Conservation (phyloP, 2,113 vertebrate species). For the Zapus hudsonius region DNA sequence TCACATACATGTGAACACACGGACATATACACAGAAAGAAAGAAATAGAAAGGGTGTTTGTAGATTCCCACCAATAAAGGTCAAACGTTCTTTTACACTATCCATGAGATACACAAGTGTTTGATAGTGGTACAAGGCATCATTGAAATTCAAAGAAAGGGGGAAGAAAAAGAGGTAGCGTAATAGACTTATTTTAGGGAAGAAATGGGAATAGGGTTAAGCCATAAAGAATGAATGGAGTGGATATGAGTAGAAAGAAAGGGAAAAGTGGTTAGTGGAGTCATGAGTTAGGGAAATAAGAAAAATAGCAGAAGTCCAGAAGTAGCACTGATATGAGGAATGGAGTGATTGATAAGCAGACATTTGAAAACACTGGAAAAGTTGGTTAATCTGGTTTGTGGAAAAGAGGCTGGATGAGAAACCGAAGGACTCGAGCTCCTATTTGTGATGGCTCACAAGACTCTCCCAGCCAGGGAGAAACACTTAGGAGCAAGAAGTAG, state of each 20-base stretch:
- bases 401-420: background rate
- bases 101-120: background rate
- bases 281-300: background rate
- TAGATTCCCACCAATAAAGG: background rate
- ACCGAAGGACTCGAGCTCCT: too few relatives aligned
- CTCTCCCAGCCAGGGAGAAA: background rate
- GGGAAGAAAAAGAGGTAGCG: background rate
- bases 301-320: background rate
- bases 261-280: background rate
- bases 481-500: background rate
- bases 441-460: too few relatives aligned
- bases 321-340: background rate
- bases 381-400: background rate
- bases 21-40: too few relatives aligned
- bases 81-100: background rate
- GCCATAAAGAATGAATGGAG: background rate
- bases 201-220: background rate
- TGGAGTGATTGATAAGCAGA: background rate
- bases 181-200: background rate
- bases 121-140: background rate
- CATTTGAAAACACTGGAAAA: background rate
- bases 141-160: background rate
- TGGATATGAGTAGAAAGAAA: constrained; percentile 19
- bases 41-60: background rate
- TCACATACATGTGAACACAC: too few relatives aligned